Conservation (phyloP, 2,797 vertebrate species). For the Alauda arvensis region DNA sequence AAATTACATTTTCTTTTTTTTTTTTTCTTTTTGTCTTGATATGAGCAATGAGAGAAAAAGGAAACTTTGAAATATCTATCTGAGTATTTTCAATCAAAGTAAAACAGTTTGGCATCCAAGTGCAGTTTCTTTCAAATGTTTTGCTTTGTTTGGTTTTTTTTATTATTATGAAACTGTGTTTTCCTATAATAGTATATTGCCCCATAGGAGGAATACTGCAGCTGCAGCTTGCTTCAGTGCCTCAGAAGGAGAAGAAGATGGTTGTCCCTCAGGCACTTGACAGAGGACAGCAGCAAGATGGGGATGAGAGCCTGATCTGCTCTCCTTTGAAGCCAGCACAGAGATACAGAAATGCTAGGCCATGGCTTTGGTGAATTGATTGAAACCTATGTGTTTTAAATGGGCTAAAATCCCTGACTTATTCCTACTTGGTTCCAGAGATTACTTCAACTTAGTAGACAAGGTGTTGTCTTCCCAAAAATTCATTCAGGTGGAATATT, state of each 20-base stretch:
- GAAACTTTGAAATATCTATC: not conserved
- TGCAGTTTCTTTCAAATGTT: not conserved
- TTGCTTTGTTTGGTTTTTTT: not conserved
- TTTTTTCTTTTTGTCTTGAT: not conserved
- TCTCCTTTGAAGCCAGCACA: not conserved
- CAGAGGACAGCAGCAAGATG: accelerated
- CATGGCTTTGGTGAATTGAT: not conserved
- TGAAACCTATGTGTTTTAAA: not conserved
- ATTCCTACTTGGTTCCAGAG: accelerated
- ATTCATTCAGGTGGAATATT: not conserved
- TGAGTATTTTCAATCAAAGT: not conserved
- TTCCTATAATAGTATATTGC: accelerated
- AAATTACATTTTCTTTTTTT: not conserved
- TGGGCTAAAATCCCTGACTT: accelerated
- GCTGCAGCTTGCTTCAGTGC: not conserved
- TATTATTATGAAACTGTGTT: not conserved
- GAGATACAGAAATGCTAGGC: not conserved
- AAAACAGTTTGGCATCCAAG: not conserved
- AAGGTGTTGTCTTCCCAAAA: not conserved
- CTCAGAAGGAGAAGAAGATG: not conserved
- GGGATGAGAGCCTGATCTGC: accelerated
- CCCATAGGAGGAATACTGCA: not conserved
- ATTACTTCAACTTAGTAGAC: not conserved
- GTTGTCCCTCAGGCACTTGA: not conserved
- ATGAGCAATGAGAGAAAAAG: not conserved